Evolutionary conservation across 2,888 invertebrate genomes (phyloP).

Genomic region (Hofmannophila pseudospretella): DNA sequence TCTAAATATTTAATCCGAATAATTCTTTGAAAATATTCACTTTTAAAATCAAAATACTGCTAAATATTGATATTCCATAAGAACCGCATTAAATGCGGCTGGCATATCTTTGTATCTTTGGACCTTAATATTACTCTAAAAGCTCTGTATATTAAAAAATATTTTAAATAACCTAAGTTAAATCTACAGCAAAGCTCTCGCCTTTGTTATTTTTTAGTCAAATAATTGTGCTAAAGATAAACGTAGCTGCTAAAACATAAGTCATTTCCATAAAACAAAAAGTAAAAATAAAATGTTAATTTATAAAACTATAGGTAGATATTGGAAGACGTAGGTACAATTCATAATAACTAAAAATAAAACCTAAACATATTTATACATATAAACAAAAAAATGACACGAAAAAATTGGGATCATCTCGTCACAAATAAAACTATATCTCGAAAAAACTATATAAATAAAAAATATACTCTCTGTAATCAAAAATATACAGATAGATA

Average conservation of each 20-base stretch:
- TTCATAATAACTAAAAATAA: slow-evolving; percentile 38
- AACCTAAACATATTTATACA: slow-evolving; percentile 18
- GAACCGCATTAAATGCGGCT: slow-evolving; percentile 53
- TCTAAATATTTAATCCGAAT: slow-evolving; percentile 29
- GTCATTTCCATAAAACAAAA: slow-evolving; percentile 29
- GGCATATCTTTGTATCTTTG: slow-evolving; percentile 53
- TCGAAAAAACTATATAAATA: slow-evolving; percentile 27
- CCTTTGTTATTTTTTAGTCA: slow-evolving; percentile 45
- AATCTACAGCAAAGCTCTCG: slow-evolving; percentile 54
- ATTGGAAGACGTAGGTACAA: slow-evolving; percentile 64
- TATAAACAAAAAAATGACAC: slow-evolving; percentile 21
- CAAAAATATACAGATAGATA: slow-evolving; percentile 72
- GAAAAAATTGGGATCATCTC: slow-evolving; percentile 16
- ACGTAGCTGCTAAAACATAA: slow-evolving; percentile 31
- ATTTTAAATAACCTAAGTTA: slow-evolving; percentile 46
- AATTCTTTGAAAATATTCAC: slow-evolving; percentile 32
- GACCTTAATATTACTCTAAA: slow-evolving; percentile 63
- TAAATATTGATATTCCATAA: slow-evolving; percentile 20
- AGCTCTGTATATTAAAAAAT: slow-evolving; percentile 40
- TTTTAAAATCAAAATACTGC: slow-evolving; percentile 30
- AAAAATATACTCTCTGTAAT: slow-evolving; percentile 42
- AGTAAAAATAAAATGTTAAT: slow-evolving; percentile 23
- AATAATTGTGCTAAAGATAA: slow-evolving; percentile 51
- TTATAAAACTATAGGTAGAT: slow-evolving; percentile 31
- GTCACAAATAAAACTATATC: slow-evolving; percentile 8